Evolutionary conservation across 2,113 vertebrate species (phyloP), one percentile per base, ranked within the genome.

Genomic region (Gambusia holbrooki): DNA sequence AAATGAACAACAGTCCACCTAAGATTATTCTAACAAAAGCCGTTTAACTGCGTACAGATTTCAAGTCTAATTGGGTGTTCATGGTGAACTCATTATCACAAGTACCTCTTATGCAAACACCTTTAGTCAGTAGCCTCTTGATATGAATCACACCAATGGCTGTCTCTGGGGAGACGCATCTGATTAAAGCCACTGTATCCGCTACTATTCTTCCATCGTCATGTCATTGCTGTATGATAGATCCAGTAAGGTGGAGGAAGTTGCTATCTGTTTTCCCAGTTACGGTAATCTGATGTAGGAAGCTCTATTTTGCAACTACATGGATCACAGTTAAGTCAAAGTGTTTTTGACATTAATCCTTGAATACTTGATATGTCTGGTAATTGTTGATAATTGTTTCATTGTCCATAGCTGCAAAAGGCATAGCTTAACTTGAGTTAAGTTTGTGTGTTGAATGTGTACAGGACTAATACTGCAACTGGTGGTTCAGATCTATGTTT

Each of bases 61-160:
- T 67, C 58, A 69, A 35, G 40, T 62, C 71, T 83, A 86, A 86
- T 79, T 74, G 72, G 73, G 25, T 62, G 77, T 84, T 76, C 64
- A 73, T 32, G 3, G 32, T 63, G 69, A 74, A 83, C 70, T 87
- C 79, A 83, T 87, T 87, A 86, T 25, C 48, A 72, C 35, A 10
- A 86, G 83, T 75, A 70, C 79, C 68, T 77, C 83, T 87, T 70
- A 45, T 76, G 76, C 72, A 80, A 85, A 75, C 76, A 75, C 71
- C 72, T 80, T 74, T 63, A 82, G 80, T 84, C 58, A 63, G 66
- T 3, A 66, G 72, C 62, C 68, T 73, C 79, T 88, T 81, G 60
- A 84, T 42, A 72, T 89, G 79, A 89, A 85, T 88, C 58, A 73
- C 28, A 69, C 66, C 77, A 66, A 29, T 75, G 62, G 81, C 63